These are phyloP conservation scores for Psittacula derbiana DNA, from an alignment of 2,797 vertebrate genomes.

Conservation along the genomic window DNA sequence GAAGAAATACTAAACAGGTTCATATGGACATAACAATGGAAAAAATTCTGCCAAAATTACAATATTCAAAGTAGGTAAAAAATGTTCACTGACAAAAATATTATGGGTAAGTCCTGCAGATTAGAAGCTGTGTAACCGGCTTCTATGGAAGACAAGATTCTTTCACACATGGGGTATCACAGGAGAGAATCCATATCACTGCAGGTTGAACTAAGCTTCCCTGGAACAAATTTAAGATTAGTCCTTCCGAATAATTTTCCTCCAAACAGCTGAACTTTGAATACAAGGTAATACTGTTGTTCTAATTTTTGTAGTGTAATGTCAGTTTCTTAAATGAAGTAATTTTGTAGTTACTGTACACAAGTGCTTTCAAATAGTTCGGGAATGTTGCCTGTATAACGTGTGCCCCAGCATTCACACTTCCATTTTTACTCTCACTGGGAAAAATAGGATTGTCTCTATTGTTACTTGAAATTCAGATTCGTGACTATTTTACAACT, in stretches of 20 bases:
- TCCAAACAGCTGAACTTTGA: not conserved
- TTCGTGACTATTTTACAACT: not conserved
- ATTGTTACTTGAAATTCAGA: not conserved
- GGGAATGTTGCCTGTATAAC: not conserved
- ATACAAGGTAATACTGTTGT: not conserved
- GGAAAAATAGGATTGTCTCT: not conserved
- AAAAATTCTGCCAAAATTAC: not conserved
- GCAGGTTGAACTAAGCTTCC: not conserved
- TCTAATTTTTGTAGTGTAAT: not conserved
- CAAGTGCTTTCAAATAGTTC: not conserved
- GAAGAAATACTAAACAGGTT: not conserved
- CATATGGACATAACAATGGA: not conserved
- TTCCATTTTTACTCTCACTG: not conserved
- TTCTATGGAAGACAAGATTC: not conserved
- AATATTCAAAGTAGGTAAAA: not conserved
- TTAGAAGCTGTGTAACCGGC: not conserved
- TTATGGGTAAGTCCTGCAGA: rapidly evolving
- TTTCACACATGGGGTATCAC: not conserved
- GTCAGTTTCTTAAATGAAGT: not conserved
- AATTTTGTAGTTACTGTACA: not conserved
- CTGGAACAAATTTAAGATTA: not conserved
- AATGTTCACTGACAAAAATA: not conserved
- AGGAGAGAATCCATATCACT: not conserved
- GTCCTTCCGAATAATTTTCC: not conserved
- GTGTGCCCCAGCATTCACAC: not conserved